Conservation (phyloP, 2,113 vertebrate species). For the Equus quagga region DNA sequence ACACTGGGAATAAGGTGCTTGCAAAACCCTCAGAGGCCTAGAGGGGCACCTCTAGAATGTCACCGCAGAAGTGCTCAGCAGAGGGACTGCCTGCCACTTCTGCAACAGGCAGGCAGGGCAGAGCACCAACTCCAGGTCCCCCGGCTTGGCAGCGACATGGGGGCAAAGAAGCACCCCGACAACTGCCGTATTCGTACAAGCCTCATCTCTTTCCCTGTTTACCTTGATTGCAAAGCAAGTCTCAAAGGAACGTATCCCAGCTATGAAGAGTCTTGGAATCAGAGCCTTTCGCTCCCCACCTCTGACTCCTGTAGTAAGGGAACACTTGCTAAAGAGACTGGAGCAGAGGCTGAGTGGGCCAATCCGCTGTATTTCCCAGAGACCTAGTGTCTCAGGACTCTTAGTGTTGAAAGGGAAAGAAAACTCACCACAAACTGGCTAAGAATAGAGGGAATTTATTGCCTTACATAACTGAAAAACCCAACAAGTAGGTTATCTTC, state of each 20-base stretch:
- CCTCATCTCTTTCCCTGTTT: background rate
- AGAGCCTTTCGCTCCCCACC: background rate
- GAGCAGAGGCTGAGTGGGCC: too few species aligned
- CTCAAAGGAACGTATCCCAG: fast-evolving
- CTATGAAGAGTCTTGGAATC: background rate
- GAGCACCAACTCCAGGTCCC: background rate
- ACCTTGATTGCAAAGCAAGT: background rate
- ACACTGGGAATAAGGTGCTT: background rate
- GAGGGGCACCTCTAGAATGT: background rate
- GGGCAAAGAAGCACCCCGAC: background rate
- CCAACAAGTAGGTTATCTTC: background rate
- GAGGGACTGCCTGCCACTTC: background rate
- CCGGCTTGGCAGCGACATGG: background rate
- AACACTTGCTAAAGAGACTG: background rate
- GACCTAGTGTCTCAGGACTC: background rate
- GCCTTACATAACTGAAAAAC: background rate
- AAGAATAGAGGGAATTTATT: background rate
- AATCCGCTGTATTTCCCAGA: background rate
- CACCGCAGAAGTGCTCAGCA: background rate
- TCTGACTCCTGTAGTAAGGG: background rate
- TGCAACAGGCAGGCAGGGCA: too few species aligned
- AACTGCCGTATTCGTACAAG: background rate
- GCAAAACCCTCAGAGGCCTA: background rate
- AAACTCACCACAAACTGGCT: background rate
- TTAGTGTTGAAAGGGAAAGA: background rate